Evolutionary conservation across 1,140 invertebrate species (phyloP).

Genomic region (Chelonus insularis): DNA sequence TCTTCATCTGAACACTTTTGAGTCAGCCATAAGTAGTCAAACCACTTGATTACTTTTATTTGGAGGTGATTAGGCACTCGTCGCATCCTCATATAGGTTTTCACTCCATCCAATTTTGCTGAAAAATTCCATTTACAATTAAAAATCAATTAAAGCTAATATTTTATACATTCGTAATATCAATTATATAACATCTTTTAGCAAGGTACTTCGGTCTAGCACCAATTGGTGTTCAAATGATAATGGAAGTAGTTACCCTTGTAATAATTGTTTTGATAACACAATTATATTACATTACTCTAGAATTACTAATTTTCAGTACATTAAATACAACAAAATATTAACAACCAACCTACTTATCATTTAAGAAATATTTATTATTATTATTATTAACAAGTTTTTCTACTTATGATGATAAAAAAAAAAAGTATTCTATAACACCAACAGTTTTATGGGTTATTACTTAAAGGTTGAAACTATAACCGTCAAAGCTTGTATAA

Average conservation of each 20-base stretch:
- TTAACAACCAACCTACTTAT: too few relatives aligned
- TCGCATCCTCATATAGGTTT: constrained; percentile 97
- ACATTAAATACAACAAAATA: too few relatives aligned
- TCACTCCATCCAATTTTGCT: constrained; percentile 97
- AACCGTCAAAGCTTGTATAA: constrained; percentile 5
- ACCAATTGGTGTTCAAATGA: too few relatives aligned
- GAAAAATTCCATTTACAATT: constrained; percentile 52
- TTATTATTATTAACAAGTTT: too few relatives aligned
- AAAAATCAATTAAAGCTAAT: neutral
- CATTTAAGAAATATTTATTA: too few relatives aligned
- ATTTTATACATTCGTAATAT: neutral
- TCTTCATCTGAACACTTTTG: constrained; percentile 99
- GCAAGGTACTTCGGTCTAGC: too few relatives aligned
- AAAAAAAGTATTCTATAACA: too few relatives aligned
- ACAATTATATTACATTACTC: too few relatives aligned
- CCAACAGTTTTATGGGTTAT: neutral
- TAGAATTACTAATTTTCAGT: too few relatives aligned
- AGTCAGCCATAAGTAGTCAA: constrained; percentile 98
- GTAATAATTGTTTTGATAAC: too few relatives aligned
- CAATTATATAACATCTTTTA: neutral
- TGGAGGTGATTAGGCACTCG: constrained; percentile 93
- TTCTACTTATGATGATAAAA: neutral
- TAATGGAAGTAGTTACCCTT: too few relatives aligned
- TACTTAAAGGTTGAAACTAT: neutral
- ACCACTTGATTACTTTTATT: constrained; percentile 99